Percentiles rank a stretch among this genome's conserved stretches.
Conservation (phyloP, 2,113 vertebrate genomes). For the Otocyon megalotis region DNA sequence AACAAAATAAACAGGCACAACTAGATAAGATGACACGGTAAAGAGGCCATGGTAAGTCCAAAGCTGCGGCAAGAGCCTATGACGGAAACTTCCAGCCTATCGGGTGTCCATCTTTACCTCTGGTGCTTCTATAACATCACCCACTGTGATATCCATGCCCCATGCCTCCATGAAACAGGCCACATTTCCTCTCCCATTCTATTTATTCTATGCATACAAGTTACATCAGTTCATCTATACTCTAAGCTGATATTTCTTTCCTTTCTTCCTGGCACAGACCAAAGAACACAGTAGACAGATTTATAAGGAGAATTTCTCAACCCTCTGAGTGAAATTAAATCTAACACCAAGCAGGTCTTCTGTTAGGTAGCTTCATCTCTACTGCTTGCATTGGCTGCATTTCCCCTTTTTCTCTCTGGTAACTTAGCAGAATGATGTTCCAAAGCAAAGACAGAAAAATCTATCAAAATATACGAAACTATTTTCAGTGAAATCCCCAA, state of each 20-base stretch:
- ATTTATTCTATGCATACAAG: background rate
- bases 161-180: background rate
- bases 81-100: background rate
- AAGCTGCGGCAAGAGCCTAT: background rate
- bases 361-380: background rate
- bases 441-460: background rate
- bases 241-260: background rate
- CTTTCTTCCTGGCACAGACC: background rate
- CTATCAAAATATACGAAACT: background rate
- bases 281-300: background rate
- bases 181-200: background rate
- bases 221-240: background rate
- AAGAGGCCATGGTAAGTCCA: background rate
- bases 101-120: background rate
- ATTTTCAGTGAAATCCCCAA: background rate
- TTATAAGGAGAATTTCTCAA: slow-evolving; percentile 21
- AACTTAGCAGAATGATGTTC: background rate
- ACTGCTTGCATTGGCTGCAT: background rate
- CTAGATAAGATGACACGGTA: background rate
- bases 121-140: background rate
- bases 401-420: background rate
- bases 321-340: background rate
- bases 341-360: background rate
- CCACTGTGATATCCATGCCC: fast-evolving
- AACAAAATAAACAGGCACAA: background rate